A percentile compares a stretch with the other conserved stretches of the same genome.
Conservation (phyloP, 1,140 invertebrate genomes). For the Ips nitidus region DNA sequence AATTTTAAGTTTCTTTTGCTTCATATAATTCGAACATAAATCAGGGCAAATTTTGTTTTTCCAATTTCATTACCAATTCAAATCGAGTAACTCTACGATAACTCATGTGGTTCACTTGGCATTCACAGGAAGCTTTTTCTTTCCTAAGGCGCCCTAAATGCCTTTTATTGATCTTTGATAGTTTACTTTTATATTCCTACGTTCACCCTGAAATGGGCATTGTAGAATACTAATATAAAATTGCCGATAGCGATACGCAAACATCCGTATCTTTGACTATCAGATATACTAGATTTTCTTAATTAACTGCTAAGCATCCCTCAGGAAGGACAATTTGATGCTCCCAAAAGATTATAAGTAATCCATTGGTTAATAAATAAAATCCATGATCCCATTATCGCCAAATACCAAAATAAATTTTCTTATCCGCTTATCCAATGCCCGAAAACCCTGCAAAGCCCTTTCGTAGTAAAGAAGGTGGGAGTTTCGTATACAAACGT, state of each 20-base stretch:
- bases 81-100: slow-evolving; percentile 46
- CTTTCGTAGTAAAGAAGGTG: slow-evolving; percentile 15
- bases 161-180: slow-evolving; percentile 42
- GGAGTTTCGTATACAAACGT: slow-evolving; percentile 10
- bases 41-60: slow-evolving; percentile 42
- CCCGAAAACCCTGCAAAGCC: slow-evolving; percentile 38
- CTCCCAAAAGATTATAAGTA: slow-evolving; percentile 38
- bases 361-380: slow-evolving; percentile 46
- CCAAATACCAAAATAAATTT: slow-evolving; percentile 44
- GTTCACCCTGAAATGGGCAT: slow-evolving; percentile 17
- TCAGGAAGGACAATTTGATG: too few species aligned
- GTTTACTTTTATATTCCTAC: slow-evolving; percentile 25
- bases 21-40: slow-evolving; percentile 45
- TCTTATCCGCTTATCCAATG: slow-evolving; percentile 33
- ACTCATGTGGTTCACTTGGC: slow-evolving; percentile 45
- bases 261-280: too few species aligned
- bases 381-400: slow-evolving; percentile 46
- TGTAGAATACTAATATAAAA: slow-evolving; percentile 26
- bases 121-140: slow-evolving; percentile 41
- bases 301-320: too few species aligned
- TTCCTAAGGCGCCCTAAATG: slow-evolving; percentile 26
- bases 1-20: slow-evolving; percentile 41
- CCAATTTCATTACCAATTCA: slow-evolving; percentile 49
- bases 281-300: too few species aligned
- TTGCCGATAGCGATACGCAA: too few species aligned